These are phyloP conservation scores for Brienomyrus longianalis DNA, from an alignment of 2,113 vertebrate genomes.

Conservation along the genomic window DNA sequence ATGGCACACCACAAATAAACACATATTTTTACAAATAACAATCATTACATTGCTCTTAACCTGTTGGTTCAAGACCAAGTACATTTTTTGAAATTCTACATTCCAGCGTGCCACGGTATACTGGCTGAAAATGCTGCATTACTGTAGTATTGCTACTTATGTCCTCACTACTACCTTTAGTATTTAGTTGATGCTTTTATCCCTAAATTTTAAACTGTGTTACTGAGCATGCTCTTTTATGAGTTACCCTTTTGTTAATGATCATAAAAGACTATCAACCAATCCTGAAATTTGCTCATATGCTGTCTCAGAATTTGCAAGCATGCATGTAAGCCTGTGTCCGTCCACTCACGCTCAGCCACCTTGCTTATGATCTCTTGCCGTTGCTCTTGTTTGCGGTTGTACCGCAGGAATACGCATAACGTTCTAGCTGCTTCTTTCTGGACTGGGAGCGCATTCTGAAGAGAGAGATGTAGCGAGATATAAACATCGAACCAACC, in stretches of 20 bases:
- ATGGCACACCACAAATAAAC: not conserved
- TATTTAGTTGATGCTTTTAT: not conserved
- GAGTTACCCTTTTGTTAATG: not conserved
- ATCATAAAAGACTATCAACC: not conserved
- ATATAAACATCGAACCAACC: not conserved
- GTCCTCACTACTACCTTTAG: not conserved
- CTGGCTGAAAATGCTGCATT: not conserved
- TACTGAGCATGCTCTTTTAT: not conserved
- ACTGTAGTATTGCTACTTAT: not conserved
- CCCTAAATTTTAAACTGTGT: not conserved
- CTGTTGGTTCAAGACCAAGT: too few relatives aligned
- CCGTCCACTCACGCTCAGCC: slow-evolving; percentile 72
- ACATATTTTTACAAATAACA: not conserved
- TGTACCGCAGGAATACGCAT: slow-evolving; percentile 83
- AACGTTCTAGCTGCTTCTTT: slow-evolving; percentile 84
- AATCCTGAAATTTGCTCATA: not conserved
- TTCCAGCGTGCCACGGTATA: not conserved
- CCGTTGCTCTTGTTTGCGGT: slow-evolving; percentile 86
- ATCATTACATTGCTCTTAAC: too few relatives aligned
- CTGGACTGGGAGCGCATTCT: slow-evolving; percentile 91
- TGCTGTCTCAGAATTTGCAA: not conserved
- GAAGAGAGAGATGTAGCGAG: slow-evolving; percentile 29
- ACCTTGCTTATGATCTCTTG: slow-evolving; percentile 85
- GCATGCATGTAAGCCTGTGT: not conserved
- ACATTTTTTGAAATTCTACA: not conserved